phyloP scores from a whole-genome alignment of 2,113 vertebrate genomes.

The Stegostoma tigrinum region DNA sequence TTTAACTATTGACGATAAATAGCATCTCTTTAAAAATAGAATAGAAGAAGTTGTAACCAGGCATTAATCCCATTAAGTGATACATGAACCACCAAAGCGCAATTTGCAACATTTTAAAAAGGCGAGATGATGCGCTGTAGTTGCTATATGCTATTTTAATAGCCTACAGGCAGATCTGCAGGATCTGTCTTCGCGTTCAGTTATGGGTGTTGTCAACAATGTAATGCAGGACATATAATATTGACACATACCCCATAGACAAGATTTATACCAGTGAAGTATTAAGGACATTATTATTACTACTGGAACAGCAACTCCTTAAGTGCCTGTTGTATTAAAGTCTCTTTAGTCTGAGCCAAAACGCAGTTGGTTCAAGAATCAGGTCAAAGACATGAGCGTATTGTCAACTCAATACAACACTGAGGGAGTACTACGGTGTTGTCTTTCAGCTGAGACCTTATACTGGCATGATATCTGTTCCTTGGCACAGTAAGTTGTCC shows the following conservation, averaged over 20 bases:
- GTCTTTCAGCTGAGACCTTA: neutral
- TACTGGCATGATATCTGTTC: neutral
- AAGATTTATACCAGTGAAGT: neutral
- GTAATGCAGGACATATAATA: neutral
- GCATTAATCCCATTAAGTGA: neutral
- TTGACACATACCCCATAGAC: neutral
- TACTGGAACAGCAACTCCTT: neutral
- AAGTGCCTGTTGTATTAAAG: neutral
- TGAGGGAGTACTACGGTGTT: neutral
- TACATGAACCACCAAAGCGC: neutral
- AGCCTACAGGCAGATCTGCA: neutral
- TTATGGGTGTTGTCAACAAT: neutral
- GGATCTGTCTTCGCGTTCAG: neutral
- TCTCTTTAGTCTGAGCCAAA: neutral
- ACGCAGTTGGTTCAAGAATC: neutral
- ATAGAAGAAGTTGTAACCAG: neutral
- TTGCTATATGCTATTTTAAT: neutral
- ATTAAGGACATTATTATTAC: neutral
- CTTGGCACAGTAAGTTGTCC: too few species aligned
- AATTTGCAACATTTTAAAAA: neutral
- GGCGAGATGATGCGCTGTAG: neutral
- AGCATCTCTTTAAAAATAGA: neutral
- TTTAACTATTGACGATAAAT: neutral
- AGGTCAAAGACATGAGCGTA: neutral
- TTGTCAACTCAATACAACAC: neutral